Percentiles rank a stretch among this genome's conserved stretches.
Evolutionary conservation across 2,888 invertebrate species (phyloP).

Genomic region (Acrobasis suavella): DNA sequence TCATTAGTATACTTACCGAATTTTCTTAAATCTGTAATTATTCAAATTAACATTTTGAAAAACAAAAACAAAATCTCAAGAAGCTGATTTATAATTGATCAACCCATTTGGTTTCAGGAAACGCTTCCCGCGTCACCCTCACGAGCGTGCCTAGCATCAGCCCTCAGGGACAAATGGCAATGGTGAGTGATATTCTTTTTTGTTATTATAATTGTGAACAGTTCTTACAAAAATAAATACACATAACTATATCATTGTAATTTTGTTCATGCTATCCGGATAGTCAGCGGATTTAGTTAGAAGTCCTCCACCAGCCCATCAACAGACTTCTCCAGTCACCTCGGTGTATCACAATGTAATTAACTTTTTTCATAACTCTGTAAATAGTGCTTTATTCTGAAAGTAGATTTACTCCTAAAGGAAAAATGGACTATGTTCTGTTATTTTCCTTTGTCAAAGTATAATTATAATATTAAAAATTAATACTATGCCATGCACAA

Average conservation of each 20-base stretch:
- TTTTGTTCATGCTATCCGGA: conserved; percentile 72
- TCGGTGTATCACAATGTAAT: conserved; percentile 82
- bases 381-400: neutral
- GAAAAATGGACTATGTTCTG: conserved; percentile 17
- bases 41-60: too few relatives aligned
- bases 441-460: conserved; percentile 24
- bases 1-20: too few relatives aligned
- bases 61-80: too few relatives aligned
- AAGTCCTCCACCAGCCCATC: conserved; percentile 93
- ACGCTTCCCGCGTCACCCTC: conserved; percentile 75
- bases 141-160: conserved; percentile 83
- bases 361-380: conserved; percentile 25
- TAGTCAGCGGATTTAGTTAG: conserved; percentile 85
- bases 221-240: neutral
- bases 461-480: too few relatives aligned
- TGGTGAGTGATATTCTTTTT: conserved; percentile 83
- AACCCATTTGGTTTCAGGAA: conserved; percentile 48
- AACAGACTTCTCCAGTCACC: conserved; percentile 88
- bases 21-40: too few relatives aligned
- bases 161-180: conserved; percentile 81
- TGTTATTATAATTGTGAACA: neutral
- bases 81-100: too few relatives aligned
- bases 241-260: conserved; percentile 32
- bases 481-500: too few relatives aligned
- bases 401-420: neutral